Conservation (phyloP, 2,888 invertebrate species). For the Tubulanus polymorphus region DNA sequence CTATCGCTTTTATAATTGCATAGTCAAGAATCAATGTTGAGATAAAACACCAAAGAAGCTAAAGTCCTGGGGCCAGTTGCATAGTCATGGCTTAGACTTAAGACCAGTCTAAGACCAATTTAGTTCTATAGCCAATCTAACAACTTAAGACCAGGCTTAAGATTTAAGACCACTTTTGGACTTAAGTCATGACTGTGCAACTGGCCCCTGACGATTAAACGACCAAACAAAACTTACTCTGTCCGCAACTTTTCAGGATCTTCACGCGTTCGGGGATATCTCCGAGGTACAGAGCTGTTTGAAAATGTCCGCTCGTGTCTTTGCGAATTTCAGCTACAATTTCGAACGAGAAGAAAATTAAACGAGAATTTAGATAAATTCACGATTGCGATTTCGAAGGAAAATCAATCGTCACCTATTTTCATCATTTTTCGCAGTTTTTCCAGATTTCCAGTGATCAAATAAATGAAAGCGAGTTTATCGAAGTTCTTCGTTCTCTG, state of each 20-base stretch:
- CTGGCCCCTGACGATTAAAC: too few relatives aligned
- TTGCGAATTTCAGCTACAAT: slow-evolving; percentile 85
- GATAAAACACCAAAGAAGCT: not conserved
- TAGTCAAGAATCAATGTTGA: too few relatives aligned
- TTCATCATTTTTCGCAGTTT: slow-evolving; percentile 98
- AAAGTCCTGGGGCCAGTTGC: too few relatives aligned
- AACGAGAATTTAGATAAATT: not conserved
- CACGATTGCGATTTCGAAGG: not conserved
- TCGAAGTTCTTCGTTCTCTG: slow-evolving; percentile 99
- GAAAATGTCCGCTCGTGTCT: slow-evolving; percentile 94
- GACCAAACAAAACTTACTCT: too few relatives aligned
- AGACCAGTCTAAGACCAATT: too few relatives aligned
- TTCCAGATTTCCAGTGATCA: slow-evolving; percentile 96
- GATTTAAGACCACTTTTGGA: too few relatives aligned
- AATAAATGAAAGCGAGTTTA: slow-evolving; percentile 93
- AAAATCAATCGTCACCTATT: slow-evolving; percentile 59
- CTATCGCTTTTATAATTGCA: too few relatives aligned
- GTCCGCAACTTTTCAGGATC: slow-evolving; percentile 50
- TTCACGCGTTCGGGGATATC: slow-evolving; percentile 86
- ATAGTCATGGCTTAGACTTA: too few relatives aligned
- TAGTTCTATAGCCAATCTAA: too few relatives aligned
- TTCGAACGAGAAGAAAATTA: not conserved
- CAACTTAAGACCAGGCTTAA: too few relatives aligned
- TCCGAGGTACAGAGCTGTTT: slow-evolving; percentile 86
- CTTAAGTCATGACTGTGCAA: too few relatives aligned